Evolutionary conservation across 2,888 invertebrate species (phyloP), one percentile per base, ranked within the genome.

Genomic region (Laothoe populi): DNA sequence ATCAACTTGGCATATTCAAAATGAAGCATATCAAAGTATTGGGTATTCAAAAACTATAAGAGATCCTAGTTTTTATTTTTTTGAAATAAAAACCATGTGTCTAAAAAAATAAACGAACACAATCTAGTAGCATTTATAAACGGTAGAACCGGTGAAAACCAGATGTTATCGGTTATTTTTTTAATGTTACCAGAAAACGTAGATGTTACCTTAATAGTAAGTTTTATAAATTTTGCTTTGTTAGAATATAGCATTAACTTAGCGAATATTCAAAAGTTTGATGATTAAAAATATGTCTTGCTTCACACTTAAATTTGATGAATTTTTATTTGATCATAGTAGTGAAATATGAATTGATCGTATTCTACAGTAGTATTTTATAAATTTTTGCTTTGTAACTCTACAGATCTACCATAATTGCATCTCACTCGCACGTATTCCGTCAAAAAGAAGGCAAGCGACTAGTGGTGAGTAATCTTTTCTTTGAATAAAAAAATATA

Each of bases 391-490:
- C 13, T 10, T 1, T 42, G 42, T 16, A 40, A 24, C 40, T 53
- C 53, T 42, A 26, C 8, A 26, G 31, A 24, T 1, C 19, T 59
- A 16, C 26, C 44, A 35, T n/a, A 35, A 57, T 31, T 70, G 72
- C 69, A 24, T 83, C 79, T 78, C 81, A 67, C 71, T 81, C 75
- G 49, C 71, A 67, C 76, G 67, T 82, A 84, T 82, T 87, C 86
- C 76, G 77, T 83, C 80, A 76, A 83, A 85, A 82, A 84, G 85
- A 80, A 84, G 79, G 76, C 78, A 81, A 83, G 78, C 76, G 75
- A 75, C 67, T 73, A 78, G 83, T 73, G 87, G 88, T 89, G 87
- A 89, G 88, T 88, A 84, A 82, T 84, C 70, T 75, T 79, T 77
- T 78, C 76, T 71, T 70, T 68, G 68, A 65, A 35, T 53, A 53